phyloP scores from a whole-genome alignment of 2,113 vertebrate genomes.

The Hypomesus transpacificus region DNA sequence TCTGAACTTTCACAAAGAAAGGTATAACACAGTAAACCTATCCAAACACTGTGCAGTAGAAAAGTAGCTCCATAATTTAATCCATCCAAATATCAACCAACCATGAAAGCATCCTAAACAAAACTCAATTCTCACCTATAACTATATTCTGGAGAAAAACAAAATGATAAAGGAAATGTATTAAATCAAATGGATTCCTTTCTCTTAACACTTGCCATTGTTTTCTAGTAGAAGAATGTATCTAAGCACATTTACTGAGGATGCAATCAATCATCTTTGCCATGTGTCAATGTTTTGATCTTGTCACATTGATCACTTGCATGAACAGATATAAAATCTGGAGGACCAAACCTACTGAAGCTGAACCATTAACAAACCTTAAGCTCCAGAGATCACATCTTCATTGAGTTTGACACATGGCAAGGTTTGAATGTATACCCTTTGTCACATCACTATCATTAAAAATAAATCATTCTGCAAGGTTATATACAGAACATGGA shows the following conservation, averaged over 20 bases:
- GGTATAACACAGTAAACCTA: conserved; percentile 21
- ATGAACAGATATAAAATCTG: neutral
- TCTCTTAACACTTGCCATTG: neutral
- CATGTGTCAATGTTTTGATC: neutral
- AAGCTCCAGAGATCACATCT: conserved; percentile 2
- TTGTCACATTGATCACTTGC: neutral
- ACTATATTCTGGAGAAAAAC: conserved; percentile 3
- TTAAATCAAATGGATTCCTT: no score
- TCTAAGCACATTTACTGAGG: neutral
- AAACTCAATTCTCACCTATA: neutral
- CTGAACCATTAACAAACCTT: neutral
- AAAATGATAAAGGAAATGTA: neutral
- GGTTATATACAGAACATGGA: conserved; percentile 1
- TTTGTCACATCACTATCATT: neutral
- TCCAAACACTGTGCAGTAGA: conserved; percentile 26
- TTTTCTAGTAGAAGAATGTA: neutral
- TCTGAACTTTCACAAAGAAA: conserved; percentile 4
- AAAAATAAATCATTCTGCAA: neutral
- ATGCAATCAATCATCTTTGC: neutral
- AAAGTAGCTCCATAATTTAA: conserved; percentile 26
- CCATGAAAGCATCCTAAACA: neutral
- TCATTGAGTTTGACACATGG: neutral
- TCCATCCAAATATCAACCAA: conserved; percentile 17
- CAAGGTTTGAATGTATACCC: neutral
- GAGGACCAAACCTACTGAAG: neutral